A percentile compares a stretch with the other conserved stretches of the same genome.
Evolutionary conservation across 2,888 invertebrate genomes (phyloP).

Genomic region (Sabatieria punctata): DNA sequence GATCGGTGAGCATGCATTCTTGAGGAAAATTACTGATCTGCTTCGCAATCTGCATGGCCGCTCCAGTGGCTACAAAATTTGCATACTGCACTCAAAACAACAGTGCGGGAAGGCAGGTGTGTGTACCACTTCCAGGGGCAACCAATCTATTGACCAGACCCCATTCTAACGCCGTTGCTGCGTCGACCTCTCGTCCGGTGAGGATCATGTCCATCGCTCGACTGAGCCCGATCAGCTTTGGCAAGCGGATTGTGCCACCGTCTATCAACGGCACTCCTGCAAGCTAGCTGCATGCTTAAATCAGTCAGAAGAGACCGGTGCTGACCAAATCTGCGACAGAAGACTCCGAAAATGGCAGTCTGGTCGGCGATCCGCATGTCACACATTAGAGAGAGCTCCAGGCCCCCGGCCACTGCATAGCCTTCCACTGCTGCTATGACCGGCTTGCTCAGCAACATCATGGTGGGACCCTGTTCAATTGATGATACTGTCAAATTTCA

Average conservation of each 20-base stretch:
- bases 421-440: constrained; percentile 76
- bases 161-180: constrained; percentile 58
- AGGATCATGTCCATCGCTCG: constrained; percentile 69
- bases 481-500: too few relatives aligned
- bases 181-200: constrained; percentile 61
- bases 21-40: constrained; percentile 63
- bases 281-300: too few relatives aligned
- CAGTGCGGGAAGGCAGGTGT: background rate
- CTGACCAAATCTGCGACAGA: constrained; percentile 64
- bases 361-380: constrained; percentile 75
- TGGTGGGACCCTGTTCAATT: constrained; percentile 48
- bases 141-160: constrained; percentile 65
- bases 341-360: constrained; percentile 64
- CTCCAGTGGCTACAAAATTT: constrained; percentile 46
- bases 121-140: constrained; percentile 59
- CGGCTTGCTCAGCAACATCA: constrained; percentile 59
- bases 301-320: too few relatives aligned
- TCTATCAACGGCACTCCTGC: constrained; percentile 66
- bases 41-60: constrained; percentile 37
- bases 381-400: constrained; percentile 76
- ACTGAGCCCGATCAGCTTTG: constrained; percentile 58
- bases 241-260: constrained; percentile 64
- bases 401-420: constrained; percentile 69
- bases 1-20: constrained; percentile 35
- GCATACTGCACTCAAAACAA: too few relatives aligned